phyloP scores from a whole-genome alignment of 2,888 invertebrate species.

The Eucriotettix oculatus region DNA sequence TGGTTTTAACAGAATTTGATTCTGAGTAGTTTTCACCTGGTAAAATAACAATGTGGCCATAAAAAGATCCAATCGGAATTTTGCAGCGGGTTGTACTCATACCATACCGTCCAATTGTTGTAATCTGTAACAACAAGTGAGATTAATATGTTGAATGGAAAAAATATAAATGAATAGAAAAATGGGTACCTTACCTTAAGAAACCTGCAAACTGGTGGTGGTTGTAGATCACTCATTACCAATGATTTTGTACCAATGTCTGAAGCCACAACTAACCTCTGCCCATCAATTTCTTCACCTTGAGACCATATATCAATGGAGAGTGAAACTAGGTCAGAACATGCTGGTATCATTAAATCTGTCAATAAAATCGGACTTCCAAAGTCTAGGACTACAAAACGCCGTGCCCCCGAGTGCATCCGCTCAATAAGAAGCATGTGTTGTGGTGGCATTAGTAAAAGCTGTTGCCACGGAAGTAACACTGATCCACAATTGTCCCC shows the following conservation, averaged over 20 bases:
- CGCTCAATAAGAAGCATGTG: conserved; percentile 71
- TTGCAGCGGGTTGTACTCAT: conserved; percentile 80
- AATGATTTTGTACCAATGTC: conserved; percentile 79
- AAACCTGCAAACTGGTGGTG: conserved; percentile 75
- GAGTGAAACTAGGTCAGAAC: conserved; percentile 65
- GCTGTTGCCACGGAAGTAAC: conserved; percentile 47
- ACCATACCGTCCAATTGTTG: conserved; percentile 79
- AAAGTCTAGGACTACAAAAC: conserved; percentile 83
- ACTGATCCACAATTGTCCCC: too few relatives aligned
- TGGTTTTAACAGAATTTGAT: conserved; percentile 15
- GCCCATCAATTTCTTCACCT: conserved; percentile 71
- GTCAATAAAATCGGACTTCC: conserved; percentile 73
- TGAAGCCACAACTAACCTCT: conserved; percentile 65
- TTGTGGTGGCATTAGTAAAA: conserved; percentile 67
- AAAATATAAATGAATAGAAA: neutral
- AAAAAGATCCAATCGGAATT: conserved; percentile 85
- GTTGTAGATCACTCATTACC: conserved; percentile 75
- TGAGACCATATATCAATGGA: conserved; percentile 82
- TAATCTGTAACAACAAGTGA: conserved; percentile 40
- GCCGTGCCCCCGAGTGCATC: conserved; percentile 85
- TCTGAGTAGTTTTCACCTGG: conserved; percentile 39
- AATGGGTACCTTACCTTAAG: conserved; percentile 47
- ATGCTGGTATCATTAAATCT: conserved; percentile 67
- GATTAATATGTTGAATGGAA: conserved; percentile 1
- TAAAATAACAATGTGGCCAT: conserved; percentile 71